Conservation (phyloP, 2,113 vertebrate species). For the Myotis davidii region DNA sequence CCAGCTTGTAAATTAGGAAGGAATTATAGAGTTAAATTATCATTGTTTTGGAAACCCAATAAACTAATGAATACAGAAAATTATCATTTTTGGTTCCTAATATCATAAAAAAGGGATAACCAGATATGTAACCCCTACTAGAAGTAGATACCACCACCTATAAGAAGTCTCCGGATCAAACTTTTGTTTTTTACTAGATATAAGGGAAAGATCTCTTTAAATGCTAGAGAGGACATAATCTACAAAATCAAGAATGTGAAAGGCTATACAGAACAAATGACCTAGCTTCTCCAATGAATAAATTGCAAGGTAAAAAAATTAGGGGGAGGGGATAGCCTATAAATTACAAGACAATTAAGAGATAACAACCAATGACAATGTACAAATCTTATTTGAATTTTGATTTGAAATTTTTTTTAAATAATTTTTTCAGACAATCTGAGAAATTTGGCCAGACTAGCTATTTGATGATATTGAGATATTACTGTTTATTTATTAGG, state of each 20-base stretch:
- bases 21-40: neutral
- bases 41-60: neutral
- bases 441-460: constrained; percentile 9
- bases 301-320: neutral
- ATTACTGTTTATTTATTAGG: neutral
- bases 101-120: neutral
- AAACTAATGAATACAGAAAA: neutral
- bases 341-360: constrained; percentile 43
- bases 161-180: neutral
- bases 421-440: neutral
- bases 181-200: neutral
- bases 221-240: neutral
- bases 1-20: neutral
- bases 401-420: neutral
- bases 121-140: neutral
- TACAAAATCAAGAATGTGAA: constrained; percentile 28
- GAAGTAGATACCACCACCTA: neutral
- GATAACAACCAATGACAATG: neutral
- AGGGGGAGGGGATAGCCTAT: neutral
- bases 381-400: neutral
- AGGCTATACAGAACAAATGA: neutral
- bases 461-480: neutral
- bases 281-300: constrained; percentile 6
- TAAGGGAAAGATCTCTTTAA: neutral
- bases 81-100: neutral